phyloP scores from a whole-genome alignment of 2,888 invertebrate genomes.

The Drosophila limbata region DNA sequence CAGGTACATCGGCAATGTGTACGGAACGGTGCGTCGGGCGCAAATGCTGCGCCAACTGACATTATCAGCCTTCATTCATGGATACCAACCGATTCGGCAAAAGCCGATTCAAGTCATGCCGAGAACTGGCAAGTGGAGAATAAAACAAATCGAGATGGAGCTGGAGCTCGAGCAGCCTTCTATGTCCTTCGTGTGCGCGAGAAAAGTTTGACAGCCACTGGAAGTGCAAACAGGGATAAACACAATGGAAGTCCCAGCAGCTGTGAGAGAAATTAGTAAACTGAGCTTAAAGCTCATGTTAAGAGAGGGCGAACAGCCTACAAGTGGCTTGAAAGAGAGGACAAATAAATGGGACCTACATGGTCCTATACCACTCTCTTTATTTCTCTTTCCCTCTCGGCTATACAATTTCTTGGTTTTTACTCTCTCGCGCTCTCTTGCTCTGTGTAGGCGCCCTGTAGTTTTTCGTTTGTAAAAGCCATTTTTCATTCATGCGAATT shows the following conservation, averaged over 20 bases:
- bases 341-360: slow-evolving; percentile 1
- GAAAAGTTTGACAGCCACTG: slow-evolving; percentile 68
- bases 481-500: slow-evolving; percentile 84
- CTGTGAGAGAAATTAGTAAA: slow-evolving; percentile 13
- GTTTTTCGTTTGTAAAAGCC: slow-evolving; percentile 80
- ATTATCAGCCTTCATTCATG: slow-evolving; percentile 78
- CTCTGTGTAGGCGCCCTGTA: slow-evolving; percentile 63
- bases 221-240: slow-evolving; percentile 74
- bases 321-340: slow-evolving; percentile 63
- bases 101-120: slow-evolving; percentile 6
- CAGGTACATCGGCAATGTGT: slow-evolving; percentile 48
- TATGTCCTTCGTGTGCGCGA: slow-evolving; percentile 50
- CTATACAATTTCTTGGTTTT: slow-evolving; percentile 1
- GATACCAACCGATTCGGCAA: slow-evolving; percentile 67
- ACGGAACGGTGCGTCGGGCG: slow-evolving; percentile 51
- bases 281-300: slow-evolving; percentile 60
- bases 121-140: background rate
- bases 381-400: background rate
- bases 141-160: slow-evolving; percentile 15
- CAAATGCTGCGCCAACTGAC: slow-evolving; percentile 60
- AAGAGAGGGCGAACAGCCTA: slow-evolving; percentile 53
- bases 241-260: slow-evolving; percentile 65
- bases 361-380: background rate
- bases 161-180: slow-evolving; percentile 31
- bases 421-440: slow-evolving; percentile 25